Conservation (phyloP, 2,888 invertebrate genomes). For the Steinernema hermaphroditum region DNA sequence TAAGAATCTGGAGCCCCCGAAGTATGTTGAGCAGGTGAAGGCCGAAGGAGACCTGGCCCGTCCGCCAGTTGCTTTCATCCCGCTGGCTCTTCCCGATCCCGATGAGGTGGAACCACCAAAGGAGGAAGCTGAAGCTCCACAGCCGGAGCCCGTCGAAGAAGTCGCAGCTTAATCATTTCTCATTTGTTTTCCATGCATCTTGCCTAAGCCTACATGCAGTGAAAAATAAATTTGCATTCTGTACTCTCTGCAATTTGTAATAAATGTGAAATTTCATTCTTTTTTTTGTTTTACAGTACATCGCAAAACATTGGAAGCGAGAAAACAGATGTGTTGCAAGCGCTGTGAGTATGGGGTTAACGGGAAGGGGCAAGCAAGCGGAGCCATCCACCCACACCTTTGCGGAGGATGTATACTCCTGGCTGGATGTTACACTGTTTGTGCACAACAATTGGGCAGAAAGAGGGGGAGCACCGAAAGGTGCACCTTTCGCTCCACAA, state of each 20-base stretch:
- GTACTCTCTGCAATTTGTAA: constrained; percentile 5
- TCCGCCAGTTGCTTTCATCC: constrained; percentile 62
- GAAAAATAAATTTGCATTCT: constrained; percentile 17
- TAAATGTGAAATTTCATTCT: constrained; percentile 9
- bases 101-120: constrained; percentile 36
- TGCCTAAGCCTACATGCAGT: constrained; percentile 2
- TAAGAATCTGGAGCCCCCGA: constrained; percentile 65
- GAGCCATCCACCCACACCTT: background rate
- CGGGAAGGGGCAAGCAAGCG: background rate
- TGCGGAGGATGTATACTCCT: background rate
- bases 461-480: background rate
- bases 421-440: background rate
- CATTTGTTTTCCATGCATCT: background rate
- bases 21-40: constrained; percentile 65
- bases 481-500: too few relatives aligned
- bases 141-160: constrained; percentile 15
- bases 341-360: too few relatives aligned
- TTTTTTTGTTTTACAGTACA: background rate
- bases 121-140: constrained; percentile 32
- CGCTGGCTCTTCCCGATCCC: constrained; percentile 54
- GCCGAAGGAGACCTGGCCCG: constrained; percentile 64
- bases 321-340: constrained; percentile 11
- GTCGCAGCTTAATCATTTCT: constrained; percentile 11
- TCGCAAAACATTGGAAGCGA: background rate
- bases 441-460: background rate